Base-by-base conservation (phyloP, 2,797 vertebrate genomes). In the Iguana delicatissima region DNA sequence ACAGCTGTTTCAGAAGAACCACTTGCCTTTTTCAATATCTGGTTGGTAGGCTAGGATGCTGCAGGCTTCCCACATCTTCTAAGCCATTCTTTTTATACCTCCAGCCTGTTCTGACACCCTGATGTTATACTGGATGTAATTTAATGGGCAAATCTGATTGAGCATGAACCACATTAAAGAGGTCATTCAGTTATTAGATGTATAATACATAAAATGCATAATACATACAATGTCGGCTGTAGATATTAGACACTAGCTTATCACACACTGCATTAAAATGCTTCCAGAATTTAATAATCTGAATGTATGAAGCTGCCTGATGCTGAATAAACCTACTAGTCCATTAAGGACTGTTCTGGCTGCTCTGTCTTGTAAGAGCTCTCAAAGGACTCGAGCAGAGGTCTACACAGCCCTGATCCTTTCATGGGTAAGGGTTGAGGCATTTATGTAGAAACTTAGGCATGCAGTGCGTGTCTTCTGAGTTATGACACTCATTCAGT, bases 141-240 rank as follows among this genome's bases (percentile, higher is more conserved):
- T n/a, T 52, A 88, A 69, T 80, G 42, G n/a, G 32, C 77, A 50
- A n/a, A 59, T 69, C 50, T 72, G 46, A 50, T 29, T 50, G 87
- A 62, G 38, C 55, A 74, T 59, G 38, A 35, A 32, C 29, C 55
- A 83, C 10, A 59, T 84, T 83, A 83, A 62, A 86, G 62, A 80
- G 62, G 35, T 72, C 52, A 73, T 86, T 89, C 26, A 42, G 64
- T 84, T 72, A 77, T 84, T 80, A 85, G 64, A 80, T 80, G 74
- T 62, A 80, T 80, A 86, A 86, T 55, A 32, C 46, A 89, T 29
- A 69, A 85, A 73, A 85, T 85, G 84, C 20, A 76, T 64, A 79
- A 87, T 79, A 2, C 32, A 32, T 67, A 35, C 29, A 64, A 80
- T 50, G 32, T 6, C 5, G 46, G 42, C 29, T 79, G 74, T 85